A percentile compares a stretch with the other conserved stretches of the same genome.
These are phyloP conservation scores for Melanerpes formicivorus DNA, from an alignment of 2,113 vertebrate genomes.

Conservation along the genomic window DNA sequence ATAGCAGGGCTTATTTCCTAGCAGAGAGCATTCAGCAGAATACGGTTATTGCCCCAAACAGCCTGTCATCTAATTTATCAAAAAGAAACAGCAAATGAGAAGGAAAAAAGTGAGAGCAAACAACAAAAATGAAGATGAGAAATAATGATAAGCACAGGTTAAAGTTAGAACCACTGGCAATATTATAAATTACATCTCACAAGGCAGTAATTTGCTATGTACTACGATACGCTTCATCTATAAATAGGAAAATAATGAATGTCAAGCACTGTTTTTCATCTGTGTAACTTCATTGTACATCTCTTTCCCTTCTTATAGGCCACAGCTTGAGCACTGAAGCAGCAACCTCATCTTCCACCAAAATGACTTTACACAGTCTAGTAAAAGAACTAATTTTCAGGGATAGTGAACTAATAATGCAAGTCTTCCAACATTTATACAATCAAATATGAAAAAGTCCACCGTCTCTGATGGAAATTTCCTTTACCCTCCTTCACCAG, in stretches of 20 bases:
- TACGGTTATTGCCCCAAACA: not conserved
- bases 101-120: not conserved
- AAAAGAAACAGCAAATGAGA: not conserved
- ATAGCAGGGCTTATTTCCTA: not conserved
- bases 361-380: slow-evolving; percentile 63
- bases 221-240: not conserved
- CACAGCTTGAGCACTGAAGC: slow-evolving; percentile 45
- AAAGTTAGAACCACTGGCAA: not conserved
- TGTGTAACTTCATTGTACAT: not conserved
- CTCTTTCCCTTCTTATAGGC: slow-evolving; percentile 2
- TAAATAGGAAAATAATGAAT: slow-evolving; percentile 32
- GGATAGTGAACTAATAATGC: slow-evolving; percentile 42
- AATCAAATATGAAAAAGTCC: slow-evolving; percentile 38
- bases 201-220: not conserved
- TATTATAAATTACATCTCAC: not conserved
- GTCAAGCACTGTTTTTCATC: not conserved
- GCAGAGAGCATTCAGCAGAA: not conserved
- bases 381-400: slow-evolving; percentile 63
- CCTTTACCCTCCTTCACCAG: not conserved
- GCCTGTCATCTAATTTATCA: not conserved
- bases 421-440: slow-evolving; percentile 2
- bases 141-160: not conserved
- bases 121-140: not conserved
- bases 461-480: slow-evolving; percentile 30
- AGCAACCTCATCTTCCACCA: slow-evolving; percentile 49